phyloP scores from a whole-genome alignment of 1,140 invertebrate genomes.

The Brachystomella parvula region DNA sequence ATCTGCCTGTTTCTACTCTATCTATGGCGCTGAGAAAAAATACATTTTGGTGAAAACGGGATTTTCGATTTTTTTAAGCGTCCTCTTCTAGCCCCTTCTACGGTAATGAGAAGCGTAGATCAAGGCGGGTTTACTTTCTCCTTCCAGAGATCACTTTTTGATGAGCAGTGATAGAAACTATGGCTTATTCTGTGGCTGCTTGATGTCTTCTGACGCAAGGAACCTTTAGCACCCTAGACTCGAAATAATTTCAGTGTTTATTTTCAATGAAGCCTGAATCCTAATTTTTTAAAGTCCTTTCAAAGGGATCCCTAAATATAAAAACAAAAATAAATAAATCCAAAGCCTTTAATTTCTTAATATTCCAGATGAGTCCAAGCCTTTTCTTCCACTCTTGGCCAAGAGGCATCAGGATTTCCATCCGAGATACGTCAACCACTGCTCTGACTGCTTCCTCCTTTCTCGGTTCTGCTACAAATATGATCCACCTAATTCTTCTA shows the following conservation, averaged over 20 bases:
- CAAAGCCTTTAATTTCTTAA: background rate
- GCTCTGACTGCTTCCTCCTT: conserved; percentile 34
- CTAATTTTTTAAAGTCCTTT: background rate
- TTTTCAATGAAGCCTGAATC: background rate
- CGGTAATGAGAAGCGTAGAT: too few relatives aligned
- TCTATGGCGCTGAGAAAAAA: too few relatives aligned
- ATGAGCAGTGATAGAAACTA: background rate
- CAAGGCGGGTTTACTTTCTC: too few relatives aligned
- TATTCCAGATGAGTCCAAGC: conserved; percentile 10
- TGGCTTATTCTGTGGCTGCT: background rate
- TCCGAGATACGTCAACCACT: conserved; percentile 21
- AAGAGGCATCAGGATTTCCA: background rate
- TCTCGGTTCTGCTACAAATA: conserved; percentile 27
- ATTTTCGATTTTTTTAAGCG: too few relatives aligned
- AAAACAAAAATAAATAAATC: background rate
- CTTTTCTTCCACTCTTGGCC: background rate
- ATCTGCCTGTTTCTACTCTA: too few relatives aligned
- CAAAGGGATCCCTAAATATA: background rate
- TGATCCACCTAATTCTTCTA: conserved; percentile 21
- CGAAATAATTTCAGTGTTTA: too few relatives aligned
- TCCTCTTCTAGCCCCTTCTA: too few relatives aligned
- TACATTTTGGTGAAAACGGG: too few relatives aligned
- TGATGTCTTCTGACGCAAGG: background rate
- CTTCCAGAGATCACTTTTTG: too few relatives aligned
- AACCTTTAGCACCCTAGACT: too few relatives aligned